Evolutionary conservation across 2,113 vertebrate genomes (phyloP).

Genomic region (Ursus arctos): DNA sequence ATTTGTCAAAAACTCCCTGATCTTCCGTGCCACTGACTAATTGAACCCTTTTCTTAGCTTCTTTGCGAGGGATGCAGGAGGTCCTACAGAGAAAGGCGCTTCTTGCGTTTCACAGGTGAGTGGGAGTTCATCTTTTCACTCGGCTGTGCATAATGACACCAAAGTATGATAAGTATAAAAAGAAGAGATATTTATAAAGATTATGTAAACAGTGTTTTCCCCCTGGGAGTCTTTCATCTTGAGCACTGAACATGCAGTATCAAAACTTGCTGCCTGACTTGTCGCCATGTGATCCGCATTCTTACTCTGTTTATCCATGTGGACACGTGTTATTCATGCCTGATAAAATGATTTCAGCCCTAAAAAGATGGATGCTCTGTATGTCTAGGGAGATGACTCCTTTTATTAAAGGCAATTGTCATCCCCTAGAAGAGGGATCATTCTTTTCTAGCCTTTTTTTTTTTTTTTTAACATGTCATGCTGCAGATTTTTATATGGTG

Average conservation of each 20-base stretch:
- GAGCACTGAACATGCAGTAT: conserved; percentile 64
- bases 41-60: conserved; percentile 90
- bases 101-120: conserved; percentile 98
- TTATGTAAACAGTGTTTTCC: conserved; percentile 78
- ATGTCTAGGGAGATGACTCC: conserved; percentile 55
- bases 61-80: conserved; percentile 96
- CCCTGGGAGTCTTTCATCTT: conserved; percentile 68
- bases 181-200: conserved; percentile 81
- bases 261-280: conserved; percentile 61
- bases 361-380: neutral
- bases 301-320: conserved; percentile 59
- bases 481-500: neutral
- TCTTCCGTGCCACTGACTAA: conserved; percentile 80
- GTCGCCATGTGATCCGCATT: conserved; percentile 54
- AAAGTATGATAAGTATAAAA: conserved; percentile 68
- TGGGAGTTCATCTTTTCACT: conserved; percentile 84
- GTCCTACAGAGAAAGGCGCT: conserved; percentile 98
- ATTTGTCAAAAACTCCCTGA: neutral
- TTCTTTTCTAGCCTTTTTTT: conserved; percentile 52
- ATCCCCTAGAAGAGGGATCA: conserved; percentile 49
- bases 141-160: conserved; percentile 78
- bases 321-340: neutral
- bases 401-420: conserved; percentile 81
- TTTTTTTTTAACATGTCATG: conserved; percentile 28
- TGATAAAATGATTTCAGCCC: neutral